Evolutionary conservation across 2,888 invertebrate genomes (phyloP), one percentile per base, ranked within the genome.

Genomic region (Adelognathus sp.): DNA sequence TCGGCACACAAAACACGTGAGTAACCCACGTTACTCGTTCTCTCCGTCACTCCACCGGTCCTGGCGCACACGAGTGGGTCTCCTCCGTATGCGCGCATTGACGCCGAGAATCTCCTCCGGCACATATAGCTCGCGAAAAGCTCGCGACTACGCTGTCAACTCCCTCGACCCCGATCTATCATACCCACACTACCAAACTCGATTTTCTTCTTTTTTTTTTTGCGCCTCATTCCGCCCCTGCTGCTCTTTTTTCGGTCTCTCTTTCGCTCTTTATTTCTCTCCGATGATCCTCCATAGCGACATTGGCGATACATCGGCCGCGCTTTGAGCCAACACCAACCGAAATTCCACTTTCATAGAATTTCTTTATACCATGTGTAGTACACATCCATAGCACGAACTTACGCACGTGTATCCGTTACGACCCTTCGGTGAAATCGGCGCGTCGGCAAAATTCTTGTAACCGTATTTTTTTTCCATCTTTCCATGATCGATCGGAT

Each of bases 121-220:
- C n/a, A n/a, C n/a, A 36, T 50, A 50, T 41, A 71, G 61, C 66
- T 52, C 9, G 66, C 66, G 61, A 75, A 75, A 79, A 79, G 67
- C 79, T 54, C 41, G 75, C 79, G 66, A 86, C 84, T 82, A 80
- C 82, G 79, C 86, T 87, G 89, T 89, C 88, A 89, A 85, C 84
- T 83, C 84, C 85, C 83, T 79, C 86, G 85, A 81, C 82, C 82
- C 86, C 91, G 87, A 91, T 91, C 90, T 91, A 91, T 91, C 91
- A 91, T 90, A 81, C 71, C 79, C 74, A 81, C 52, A 71, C 75
- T 56, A 89, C 85, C 84, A 81, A 86, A 86, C 87, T 90, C 90
- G 89, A 90, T 90, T 90, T 82, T 75, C 73, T 69, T 61, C 71
- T 87, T 86, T 88, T 88, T 86, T 86, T 66, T 54, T 82, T 75